Percentiles rank a stretch among this genome's conserved stretches.
Conservation (phyloP, 2,888 invertebrate species). For the Sipha maydis region DNA sequence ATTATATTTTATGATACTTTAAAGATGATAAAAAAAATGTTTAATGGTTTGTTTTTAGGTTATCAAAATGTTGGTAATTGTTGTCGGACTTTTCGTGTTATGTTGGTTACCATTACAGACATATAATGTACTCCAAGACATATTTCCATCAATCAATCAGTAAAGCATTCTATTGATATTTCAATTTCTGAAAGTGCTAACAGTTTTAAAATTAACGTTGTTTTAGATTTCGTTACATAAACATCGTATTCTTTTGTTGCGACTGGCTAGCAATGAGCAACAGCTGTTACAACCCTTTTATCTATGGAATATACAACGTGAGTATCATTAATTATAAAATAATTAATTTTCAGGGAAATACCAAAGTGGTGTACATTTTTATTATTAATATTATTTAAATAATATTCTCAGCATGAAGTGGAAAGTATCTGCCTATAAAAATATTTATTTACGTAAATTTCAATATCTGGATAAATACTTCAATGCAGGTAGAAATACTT, state of each 20-base stretch:
- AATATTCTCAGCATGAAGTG: no score
- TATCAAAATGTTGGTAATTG: conserved; percentile 88
- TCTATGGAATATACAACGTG: conserved; percentile 90
- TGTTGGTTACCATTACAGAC: conserved; percentile 86
- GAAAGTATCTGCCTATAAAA: no score
- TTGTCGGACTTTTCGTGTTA: conserved; percentile 82
- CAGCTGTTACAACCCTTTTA: conserved; percentile 90
- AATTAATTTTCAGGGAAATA: no score
- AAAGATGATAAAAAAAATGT: no score
- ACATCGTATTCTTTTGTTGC: conserved; percentile 86
- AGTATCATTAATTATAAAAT: conserved; percentile 68
- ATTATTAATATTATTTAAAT: no score
- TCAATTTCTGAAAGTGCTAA: no score
- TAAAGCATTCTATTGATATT: conserved; percentile 66
- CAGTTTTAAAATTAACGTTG: not conserved
- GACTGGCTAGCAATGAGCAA: conserved; percentile 92
- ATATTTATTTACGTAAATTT: no score
- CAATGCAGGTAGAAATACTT: no score
- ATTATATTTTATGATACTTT: no score
- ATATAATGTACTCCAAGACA: conserved; percentile 78
- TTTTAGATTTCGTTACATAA: conserved; percentile 80
- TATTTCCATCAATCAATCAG: conserved; percentile 78
- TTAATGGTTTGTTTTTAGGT: conserved; percentile 71
- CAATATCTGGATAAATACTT: no score
- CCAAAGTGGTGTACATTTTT: no score